These are phyloP conservation scores for Ridgeia piscesae DNA, from an alignment of 1,140 invertebrate genomes.

Conservation along the genomic window DNA sequence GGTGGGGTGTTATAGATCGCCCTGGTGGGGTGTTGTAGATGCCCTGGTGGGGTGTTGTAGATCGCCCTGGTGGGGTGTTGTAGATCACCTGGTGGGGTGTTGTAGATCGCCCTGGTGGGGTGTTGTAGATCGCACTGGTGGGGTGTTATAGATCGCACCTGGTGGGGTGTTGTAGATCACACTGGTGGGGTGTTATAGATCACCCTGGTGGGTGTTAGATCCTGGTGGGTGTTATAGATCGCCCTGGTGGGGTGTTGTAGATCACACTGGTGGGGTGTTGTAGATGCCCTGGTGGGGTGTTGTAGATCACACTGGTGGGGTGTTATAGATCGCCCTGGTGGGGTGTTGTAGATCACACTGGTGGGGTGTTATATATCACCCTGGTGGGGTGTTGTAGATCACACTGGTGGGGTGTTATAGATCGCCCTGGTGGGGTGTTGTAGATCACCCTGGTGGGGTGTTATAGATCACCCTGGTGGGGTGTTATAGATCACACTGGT, in stretches of 20 bases:
- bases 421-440: slow-evolving; percentile 45
- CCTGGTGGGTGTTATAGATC: slow-evolving; percentile 35
- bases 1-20: slow-evolving; percentile 44
- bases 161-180: slow-evolving; percentile 44
- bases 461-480: slow-evolving; percentile 47
- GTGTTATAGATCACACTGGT: slow-evolving; percentile 45
- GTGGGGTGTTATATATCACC: slow-evolving; percentile 43
- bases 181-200: slow-evolving; percentile 46
- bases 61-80: slow-evolving; percentile 45
- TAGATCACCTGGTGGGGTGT: slow-evolving; percentile 46
- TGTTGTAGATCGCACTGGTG: slow-evolving; percentile 45
- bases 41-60: slow-evolving; percentile 46
- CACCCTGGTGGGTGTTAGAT: slow-evolving; percentile 52
- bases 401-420: slow-evolving; percentile 45
- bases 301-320: slow-evolving; percentile 47
- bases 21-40: slow-evolving; percentile 46
- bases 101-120: slow-evolving; percentile 47
- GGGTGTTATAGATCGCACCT: slow-evolving; percentile 41
- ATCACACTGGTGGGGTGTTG: slow-evolving; percentile 45
- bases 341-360: slow-evolving; percentile 41
- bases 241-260: slow-evolving; percentile 46
- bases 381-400: slow-evolving; percentile 45
- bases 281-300: slow-evolving; percentile 47
- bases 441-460: slow-evolving; percentile 47
- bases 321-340: slow-evolving; percentile 45